Base-by-base conservation (phyloP, 2,113 vertebrate species). In the Axis porcinus region DNA sequence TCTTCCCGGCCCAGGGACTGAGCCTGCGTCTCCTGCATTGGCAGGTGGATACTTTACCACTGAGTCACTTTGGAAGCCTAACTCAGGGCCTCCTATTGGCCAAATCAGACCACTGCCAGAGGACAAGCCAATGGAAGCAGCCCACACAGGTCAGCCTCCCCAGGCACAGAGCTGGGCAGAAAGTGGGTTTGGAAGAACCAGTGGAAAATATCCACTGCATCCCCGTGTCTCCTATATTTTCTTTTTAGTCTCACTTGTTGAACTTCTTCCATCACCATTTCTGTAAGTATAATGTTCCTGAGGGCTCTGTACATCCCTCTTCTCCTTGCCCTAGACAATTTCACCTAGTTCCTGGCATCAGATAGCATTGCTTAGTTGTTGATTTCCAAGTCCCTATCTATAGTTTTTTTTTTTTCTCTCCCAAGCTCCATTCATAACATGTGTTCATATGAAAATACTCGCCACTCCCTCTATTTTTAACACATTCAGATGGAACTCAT, bases 41-140 rank as follows among this genome's bases (percentile, higher is more conserved):
- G 67, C 19, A 74, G 67, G 67, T 23, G 36, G 67, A 13, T 40
- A 6, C 36, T 40, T 74, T 6, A 23, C 36, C 67, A 40, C 67
- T 40, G 67, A 74, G 67, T 40, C 36, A 40, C 67, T 6, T 40
- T 19, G 67, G 67, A 40, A 74, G 67, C 67, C 67, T n/a, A 21
- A 11, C 17, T 40, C 67, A 70, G 67, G 19, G 47, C 23, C 84
- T 54, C 12, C 40, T 50, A 8, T 23, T 19, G 52, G 23, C 62
- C 52, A 36, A 40, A 13, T 78, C 17, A 90, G 30, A 64, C 15
- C 28, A 7, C 6, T 58, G 9, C 30, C 50, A 23, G 58, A 45
- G n/a, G 52, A 47, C n/a, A 15, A 78, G 2, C n/a, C 57, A 6
- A 1, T 0, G n/a, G 16, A 10, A 19, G 2, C 5, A 30, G 19